phyloP scores from a whole-genome alignment of 2,113 vertebrate genomes.

The Indicator indicator region DNA sequence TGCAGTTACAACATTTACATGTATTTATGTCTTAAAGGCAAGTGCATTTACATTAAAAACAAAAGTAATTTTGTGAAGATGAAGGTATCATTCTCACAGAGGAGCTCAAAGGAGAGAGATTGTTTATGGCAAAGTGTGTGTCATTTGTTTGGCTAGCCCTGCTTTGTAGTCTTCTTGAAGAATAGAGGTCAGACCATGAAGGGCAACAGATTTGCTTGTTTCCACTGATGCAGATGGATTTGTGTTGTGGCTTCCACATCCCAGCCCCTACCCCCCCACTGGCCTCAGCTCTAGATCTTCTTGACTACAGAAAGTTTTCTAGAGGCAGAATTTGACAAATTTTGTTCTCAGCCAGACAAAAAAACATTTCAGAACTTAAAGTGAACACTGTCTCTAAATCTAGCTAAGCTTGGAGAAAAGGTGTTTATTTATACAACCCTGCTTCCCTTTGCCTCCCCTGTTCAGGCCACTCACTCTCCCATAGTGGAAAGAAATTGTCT shows the following conservation, averaged over 20 bases:
- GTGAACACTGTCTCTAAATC: not conserved
- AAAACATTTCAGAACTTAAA: not conserved
- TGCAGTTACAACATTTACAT: not conserved
- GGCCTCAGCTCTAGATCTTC: not conserved
- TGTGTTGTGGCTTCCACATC: not conserved
- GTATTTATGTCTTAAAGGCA: not conserved
- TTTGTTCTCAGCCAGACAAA: not conserved
- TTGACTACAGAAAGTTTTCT: not conserved
- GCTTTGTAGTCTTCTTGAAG: not conserved
- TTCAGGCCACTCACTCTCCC: not conserved
- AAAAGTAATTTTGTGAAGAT: not conserved
- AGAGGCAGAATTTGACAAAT: not conserved
- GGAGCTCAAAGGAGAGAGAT: not conserved
- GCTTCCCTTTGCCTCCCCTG: not conserved
- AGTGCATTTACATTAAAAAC: not conserved
- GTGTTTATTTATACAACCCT: not conserved
- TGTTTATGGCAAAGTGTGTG: not conserved
- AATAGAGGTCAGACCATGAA: not conserved
- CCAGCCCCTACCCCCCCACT: fast-evolving
- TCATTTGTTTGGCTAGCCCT: not conserved
- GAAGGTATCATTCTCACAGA: not conserved
- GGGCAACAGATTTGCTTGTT: not conserved
- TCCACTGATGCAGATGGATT: not conserved
- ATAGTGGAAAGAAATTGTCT: not conserved
- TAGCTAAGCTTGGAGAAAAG: not conserved